Percentiles rank a stretch among this genome's conserved stretches.
These are phyloP conservation scores for Leptothorax acervorum DNA, from an alignment of 2,888 invertebrate species.

Conservation along the genomic window DNA sequence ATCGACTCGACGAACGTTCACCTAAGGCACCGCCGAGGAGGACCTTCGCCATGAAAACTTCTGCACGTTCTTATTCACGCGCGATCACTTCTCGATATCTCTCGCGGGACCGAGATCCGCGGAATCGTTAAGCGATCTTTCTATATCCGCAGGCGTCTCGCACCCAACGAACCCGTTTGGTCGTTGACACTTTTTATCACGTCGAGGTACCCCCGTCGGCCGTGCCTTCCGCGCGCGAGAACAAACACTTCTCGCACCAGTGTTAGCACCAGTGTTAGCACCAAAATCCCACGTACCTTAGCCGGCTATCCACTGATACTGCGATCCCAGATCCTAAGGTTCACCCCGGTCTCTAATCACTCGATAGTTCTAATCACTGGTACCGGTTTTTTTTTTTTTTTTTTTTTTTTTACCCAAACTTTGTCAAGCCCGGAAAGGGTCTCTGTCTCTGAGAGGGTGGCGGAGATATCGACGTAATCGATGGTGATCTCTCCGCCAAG, in stretches of 20 bases:
- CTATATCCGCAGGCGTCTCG: slow-evolving; percentile 13
- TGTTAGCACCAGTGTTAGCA: too few species aligned
- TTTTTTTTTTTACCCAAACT: slow-evolving; percentile 38
- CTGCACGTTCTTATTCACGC: slow-evolving; percentile 27
- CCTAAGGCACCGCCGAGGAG: slow-evolving; percentile 53
- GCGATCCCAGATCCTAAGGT: slow-evolving; percentile 18
- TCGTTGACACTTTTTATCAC: slow-evolving; percentile 42
- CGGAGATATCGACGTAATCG: slow-evolving; percentile 33
- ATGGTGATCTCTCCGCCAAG: slow-evolving; percentile 44
- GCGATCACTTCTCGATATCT: slow-evolving; percentile 50
- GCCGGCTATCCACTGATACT: slow-evolving; percentile 67
- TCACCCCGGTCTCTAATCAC: slow-evolving; percentile 65
- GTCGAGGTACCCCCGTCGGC: slow-evolving; percentile 41
- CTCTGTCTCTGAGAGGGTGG: not conserved
- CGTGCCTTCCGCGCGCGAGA: slow-evolving; percentile 34
- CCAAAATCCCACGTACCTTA: slow-evolving; percentile 68
- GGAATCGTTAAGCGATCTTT: slow-evolving; percentile 60
- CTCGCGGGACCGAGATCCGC: slow-evolving; percentile 51
- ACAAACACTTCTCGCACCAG: slow-evolving; percentile 40
- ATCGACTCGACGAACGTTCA: slow-evolving; percentile 36
- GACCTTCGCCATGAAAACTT: slow-evolving; percentile 52
- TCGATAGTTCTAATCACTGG: slow-evolving; percentile 61
- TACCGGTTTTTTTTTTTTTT: slow-evolving; percentile 1
- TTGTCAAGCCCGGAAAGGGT: slow-evolving; percentile 7
- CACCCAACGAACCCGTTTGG: slow-evolving; percentile 29